Evolutionary conservation across 2,113 vertebrate genomes (phyloP).

Genomic region (Stegostoma tigrinum): DNA sequence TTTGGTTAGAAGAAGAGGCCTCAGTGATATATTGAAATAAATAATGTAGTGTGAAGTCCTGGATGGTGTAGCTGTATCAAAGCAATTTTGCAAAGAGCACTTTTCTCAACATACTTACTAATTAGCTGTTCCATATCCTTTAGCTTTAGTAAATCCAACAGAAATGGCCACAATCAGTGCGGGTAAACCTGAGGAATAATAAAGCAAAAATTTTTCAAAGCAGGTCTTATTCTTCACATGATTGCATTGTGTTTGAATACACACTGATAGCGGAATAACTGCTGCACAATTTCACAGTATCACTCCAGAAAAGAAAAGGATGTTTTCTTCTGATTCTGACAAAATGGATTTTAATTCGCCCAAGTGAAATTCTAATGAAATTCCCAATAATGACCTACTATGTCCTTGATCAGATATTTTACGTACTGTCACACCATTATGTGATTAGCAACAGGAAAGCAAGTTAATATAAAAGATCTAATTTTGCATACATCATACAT

Average conservation of each 20-base stretch:
- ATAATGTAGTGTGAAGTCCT: neutral
- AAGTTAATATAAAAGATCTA: neutral
- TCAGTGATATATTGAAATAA: neutral
- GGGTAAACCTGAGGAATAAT: constrained; percentile 62
- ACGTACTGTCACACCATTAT: neutral
- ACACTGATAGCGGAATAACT: neutral
- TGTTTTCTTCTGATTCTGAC: neutral
- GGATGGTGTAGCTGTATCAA: neutral
- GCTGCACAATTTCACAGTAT: neutral
- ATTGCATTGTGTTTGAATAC: neutral
- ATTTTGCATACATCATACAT: neutral
- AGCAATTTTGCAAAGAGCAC: neutral
- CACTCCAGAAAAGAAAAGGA: neutral
- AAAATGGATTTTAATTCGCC: neutral
- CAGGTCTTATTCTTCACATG: neutral
- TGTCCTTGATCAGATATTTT: neutral
- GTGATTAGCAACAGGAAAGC: neutral
- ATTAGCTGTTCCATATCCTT: constrained; percentile 86
- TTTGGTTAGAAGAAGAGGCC: neutral
- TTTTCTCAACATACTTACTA: constrained; percentile 66
- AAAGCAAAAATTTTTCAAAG: neutral
- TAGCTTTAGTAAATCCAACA: constrained; percentile 86
- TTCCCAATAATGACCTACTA: neutral
- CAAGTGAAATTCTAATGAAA: neutral
- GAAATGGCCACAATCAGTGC: constrained; percentile 89